phyloP scores from a whole-genome alignment of 2,888 invertebrate genomes.

The Parelbella ahira region DNA sequence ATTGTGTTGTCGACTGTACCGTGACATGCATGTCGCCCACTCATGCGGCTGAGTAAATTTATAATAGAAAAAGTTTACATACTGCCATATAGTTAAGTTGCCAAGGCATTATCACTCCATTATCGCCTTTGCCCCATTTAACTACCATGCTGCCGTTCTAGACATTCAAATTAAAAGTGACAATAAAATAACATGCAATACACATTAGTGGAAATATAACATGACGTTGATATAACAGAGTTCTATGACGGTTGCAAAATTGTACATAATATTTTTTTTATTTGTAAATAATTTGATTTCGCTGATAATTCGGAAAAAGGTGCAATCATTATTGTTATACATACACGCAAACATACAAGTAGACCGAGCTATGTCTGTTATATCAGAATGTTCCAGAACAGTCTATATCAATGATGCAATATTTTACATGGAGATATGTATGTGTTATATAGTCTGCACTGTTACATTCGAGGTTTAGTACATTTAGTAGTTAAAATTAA shows the following conservation, averaged over 20 bases:
- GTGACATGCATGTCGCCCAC: slow-evolving; percentile 20
- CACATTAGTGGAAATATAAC: slow-evolving; percentile 22
- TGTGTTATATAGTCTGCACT: background rate
- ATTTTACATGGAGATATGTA: background rate
- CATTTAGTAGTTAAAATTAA: too few species aligned
- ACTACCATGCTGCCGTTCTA: slow-evolving; percentile 79
- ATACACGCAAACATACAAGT: slow-evolving; percentile 18
- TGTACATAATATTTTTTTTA: too few species aligned
- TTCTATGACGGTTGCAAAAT: too few species aligned
- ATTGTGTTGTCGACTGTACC: slow-evolving; percentile 32
- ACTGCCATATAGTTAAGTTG: slow-evolving; percentile 69
- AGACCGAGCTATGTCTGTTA: slow-evolving; percentile 11
- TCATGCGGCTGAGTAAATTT: slow-evolving; percentile 16
- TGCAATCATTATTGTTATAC: slow-evolving; percentile 12
- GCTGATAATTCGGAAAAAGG: slow-evolving; percentile 22
- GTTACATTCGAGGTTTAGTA: too few species aligned
- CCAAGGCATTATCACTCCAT: slow-evolving; percentile 75
- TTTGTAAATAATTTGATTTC: too few species aligned
- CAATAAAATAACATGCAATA: slow-evolving; percentile 61
- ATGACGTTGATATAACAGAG: slow-evolving; percentile 16
- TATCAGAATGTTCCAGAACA: slow-evolving; percentile 14
- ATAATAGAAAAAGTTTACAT: slow-evolving; percentile 54
- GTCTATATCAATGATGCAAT: background rate
- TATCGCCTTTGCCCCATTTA: slow-evolving; percentile 76
- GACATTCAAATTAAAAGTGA: slow-evolving; percentile 64